Base-by-base conservation (phyloP, 2,888 invertebrate species). In the Cremastobaeus sp. region DNA sequence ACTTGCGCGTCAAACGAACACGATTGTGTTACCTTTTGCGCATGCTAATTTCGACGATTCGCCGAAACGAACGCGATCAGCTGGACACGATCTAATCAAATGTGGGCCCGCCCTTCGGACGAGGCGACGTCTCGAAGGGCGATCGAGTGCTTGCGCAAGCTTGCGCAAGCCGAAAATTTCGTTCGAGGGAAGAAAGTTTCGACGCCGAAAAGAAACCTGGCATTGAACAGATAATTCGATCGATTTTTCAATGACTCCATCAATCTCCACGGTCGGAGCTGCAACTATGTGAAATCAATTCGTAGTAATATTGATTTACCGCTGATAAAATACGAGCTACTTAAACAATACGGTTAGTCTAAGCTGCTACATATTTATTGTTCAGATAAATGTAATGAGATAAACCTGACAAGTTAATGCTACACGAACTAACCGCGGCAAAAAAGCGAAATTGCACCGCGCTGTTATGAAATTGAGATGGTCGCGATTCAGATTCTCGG, bases 321-420 rank as follows among this genome's bases (percentile, higher is more conserved):
- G 35, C 54, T 35, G 68, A 73, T 73, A 73, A 73, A 73, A 57
- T 62, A 48, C 62, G 55, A 72, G 68, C 48, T 68, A 57, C 66
- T 68, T 50, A 25, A 57, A 32, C 60, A 54, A 60, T 52, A 21
- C 28, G 35, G 37, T 50, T 37, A 37, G 60, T 39, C 45, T 65
- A 43, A 59, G 65, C 65, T 21, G 59, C 60, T 20, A 50, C 52
- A 62, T 65, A 62, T 64, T 66, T 71, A 71, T 71, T 71, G 66
- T 71, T 62, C 48, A 62, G 74, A 71, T 75, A 68, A 75, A 66
- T 66, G 60, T 75, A 75, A 71, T 62, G 52, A 70, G 66, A 75
- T 75, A 70, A 75, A 66, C 74, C 52, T 71, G 70, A 75, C 74
- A 75, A 71, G 71, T 71, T 75, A 75, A 75, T 71, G 62, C 52